Evolutionary conservation across 2,797 vertebrate genomes (phyloP), one percentile per base, ranked within the genome.

Genomic region (Vireo griseus): DNA sequence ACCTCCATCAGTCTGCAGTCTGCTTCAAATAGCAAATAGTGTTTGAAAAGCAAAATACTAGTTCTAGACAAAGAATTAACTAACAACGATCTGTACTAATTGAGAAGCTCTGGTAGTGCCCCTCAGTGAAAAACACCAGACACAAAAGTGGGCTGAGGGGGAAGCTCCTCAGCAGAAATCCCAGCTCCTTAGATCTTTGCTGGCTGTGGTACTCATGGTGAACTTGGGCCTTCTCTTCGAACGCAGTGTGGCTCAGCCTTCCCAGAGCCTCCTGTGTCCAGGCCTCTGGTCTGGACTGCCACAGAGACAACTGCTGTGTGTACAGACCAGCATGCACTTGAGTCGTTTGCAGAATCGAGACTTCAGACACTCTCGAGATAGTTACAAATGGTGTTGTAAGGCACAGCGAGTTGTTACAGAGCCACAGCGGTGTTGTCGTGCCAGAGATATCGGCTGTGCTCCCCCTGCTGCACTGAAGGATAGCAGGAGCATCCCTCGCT

Each of bases 341-440:
- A 25, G 68, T 51, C 0, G 0, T 84, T 65, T 76, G 55, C 39
- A 48, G 50, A 57, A 45, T 25, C 16, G 24, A 59, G 50, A 17
- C 20, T 78, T 63, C 10, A 79, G 4, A 14, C 42, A 10, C 2
- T 1, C 3, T 24, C 0, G 16, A 29, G 62, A 5, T 22, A 19
- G 37, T 39, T 45, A n/a, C 20, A 66, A 20, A 39, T 29, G 0
- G 0, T 4, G 6, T 8, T 54, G 51, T 26, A 58, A 75, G 39
- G 44, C 14, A 14, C 45, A 7, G 6, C 0, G 3, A 73, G 35
- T 21, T 24, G 31, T 18, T 65, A 11, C 8, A 40, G 81, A 62
- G 37, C n/a, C 5, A 0, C 76, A 17, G 29, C 5, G 3, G 5
- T 13, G 11, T 2, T 88, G 62, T 31, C 6, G 4, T 35, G 52